Percentiles rank a stretch among this genome's conserved stretches.
Evolutionary conservation across 2,888 invertebrate species (phyloP).

Genomic region (Prosopocoilus inquinatus): DNA sequence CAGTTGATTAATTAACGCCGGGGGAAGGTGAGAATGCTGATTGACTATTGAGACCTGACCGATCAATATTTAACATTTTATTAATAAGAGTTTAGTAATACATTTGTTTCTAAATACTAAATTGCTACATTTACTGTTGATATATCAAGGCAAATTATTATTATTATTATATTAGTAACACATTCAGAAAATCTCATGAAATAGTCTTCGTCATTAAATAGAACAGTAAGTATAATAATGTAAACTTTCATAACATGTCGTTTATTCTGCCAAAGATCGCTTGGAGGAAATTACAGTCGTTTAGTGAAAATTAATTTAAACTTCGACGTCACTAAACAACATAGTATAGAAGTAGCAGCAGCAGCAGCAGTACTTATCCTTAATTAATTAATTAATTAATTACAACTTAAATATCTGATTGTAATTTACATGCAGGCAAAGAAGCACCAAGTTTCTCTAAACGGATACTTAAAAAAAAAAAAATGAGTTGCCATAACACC

Average conservation of each 20-base stretch:
- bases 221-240: slow-evolving; percentile 7
- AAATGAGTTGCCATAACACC: too few relatives aligned
- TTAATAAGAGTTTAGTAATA: slow-evolving; percentile 38
- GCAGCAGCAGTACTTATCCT: too few relatives aligned
- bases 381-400: too few relatives aligned
- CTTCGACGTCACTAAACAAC: slow-evolving; percentile 10
- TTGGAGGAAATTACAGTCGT: slow-evolving; percentile 23
- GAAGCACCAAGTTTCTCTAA: too few relatives aligned
- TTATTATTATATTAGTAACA: slow-evolving; percentile 40
- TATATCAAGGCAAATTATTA: slow-evolving; percentile 40
- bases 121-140: slow-evolving; percentile 38
- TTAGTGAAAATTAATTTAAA: slow-evolving; percentile 4
- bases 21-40: too few relatives aligned
- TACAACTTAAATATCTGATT: too few relatives aligned
- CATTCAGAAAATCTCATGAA: slow-evolving; percentile 37
- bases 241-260: slow-evolving; percentile 4
- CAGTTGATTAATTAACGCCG: slow-evolving; percentile 2
- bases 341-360: not conserved
- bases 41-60: too few relatives aligned
- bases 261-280: slow-evolving; percentile 9
- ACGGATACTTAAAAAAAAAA: too few relatives aligned
- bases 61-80: slow-evolving; percentile 35
- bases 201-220: slow-evolving; percentile 18
- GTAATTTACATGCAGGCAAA: too few relatives aligned
- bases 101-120: slow-evolving; percentile 39